Percentiles rank a stretch among this genome's conserved stretches.
These are phyloP conservation scores for Pocillopora meandrina DNA, from an alignment of 92 coral and sea anemone species.

Conservation along the genomic window DNA sequence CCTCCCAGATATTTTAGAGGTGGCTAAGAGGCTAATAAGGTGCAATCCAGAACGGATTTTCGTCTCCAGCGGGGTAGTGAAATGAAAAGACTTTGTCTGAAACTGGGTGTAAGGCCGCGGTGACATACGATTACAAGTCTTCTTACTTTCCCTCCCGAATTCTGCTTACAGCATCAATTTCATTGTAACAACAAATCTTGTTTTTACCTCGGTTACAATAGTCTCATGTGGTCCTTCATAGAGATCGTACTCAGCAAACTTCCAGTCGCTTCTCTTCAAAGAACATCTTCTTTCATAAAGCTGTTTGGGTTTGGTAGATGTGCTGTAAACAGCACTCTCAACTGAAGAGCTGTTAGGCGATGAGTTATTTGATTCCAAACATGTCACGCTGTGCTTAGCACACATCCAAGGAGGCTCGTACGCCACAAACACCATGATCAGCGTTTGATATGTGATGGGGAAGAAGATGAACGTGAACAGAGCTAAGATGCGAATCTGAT, in stretches of 20 bases:
- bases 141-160: too few relatives aligned
- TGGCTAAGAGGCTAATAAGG: too few relatives aligned
- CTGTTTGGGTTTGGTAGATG: conserved; percentile 57
- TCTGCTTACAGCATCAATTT: too few relatives aligned
- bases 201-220: conserved; percentile 80
- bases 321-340: conserved; percentile 60
- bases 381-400: conserved; percentile 61
- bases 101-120: too few relatives aligned
- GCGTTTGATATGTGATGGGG: conserved; percentile 84
- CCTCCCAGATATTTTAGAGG: too few relatives aligned
- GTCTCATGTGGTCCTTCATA: conserved; percentile 86
- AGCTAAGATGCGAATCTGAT: conserved; percentile 75
- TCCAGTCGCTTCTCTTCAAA: conserved; percentile 78
- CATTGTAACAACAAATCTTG: background rate
- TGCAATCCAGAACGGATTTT: too few relatives aligned
- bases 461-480: conserved; percentile 83
- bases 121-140: too few relatives aligned
- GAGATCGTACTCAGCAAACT: conserved; percentile 65
- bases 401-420: conserved; percentile 98
- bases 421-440: conserved; percentile 89
- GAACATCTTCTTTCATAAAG: conserved; percentile 71
- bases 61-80: too few relatives aligned
- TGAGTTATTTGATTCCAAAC: conserved; percentile 37
- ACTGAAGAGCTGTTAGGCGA: conserved; percentile 44
- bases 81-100: too few relatives aligned